Base-by-base conservation (phyloP, 2,113 vertebrate species). In the Toxostoma redivivum region DNA sequence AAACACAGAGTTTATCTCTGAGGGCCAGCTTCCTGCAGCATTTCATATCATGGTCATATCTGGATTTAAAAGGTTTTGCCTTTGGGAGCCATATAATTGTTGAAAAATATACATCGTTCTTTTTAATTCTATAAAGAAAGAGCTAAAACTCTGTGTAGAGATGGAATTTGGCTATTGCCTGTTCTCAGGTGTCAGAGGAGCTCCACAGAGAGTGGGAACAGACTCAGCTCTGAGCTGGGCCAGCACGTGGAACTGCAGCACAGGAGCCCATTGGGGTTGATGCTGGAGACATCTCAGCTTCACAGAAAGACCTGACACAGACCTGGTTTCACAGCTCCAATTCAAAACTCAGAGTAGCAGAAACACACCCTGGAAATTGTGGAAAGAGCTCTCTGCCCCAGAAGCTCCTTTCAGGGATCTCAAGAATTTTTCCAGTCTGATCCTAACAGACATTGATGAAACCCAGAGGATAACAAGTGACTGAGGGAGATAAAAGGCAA, bases 191-290 rank as follows among this genome's bases (percentile, higher is more conserved):
- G 31, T 18, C 33, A 74, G 24, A 58, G 38, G 53, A 62, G 28
- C 47, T 54, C 35, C 50, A 28, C 12, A 37, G 44, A 6, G 20
- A 7, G 13, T 44, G 35, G 35, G 33, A 20, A 12, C 7, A 54
- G 27, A 12, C 28, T 28, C 18, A 9, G 4, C 16, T 24, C 18
- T 0, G 2, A 73, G 23, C 24, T 25, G 18, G 50, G 16, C 17
- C 60, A 47, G 44, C 23, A 10, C 0, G 0, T 4, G 21, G 2
- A 50, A 24, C 14, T 9, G 30, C 28, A 87, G 31, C 2, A 0
- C 24, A 23, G 40, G 3, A 84, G 25, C 35, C 16, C 42, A 1
- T 0, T 0, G 0, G 62, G 53, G 21, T 31, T 3, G 0, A 4
- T 23, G 31, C 21, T 30, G 9, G 27, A 51, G 50, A 30, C 50